These are phyloP conservation scores for Phocoena phocoena DNA, from an alignment of 2,113 vertebrate species.

Conservation along the genomic window DNA sequence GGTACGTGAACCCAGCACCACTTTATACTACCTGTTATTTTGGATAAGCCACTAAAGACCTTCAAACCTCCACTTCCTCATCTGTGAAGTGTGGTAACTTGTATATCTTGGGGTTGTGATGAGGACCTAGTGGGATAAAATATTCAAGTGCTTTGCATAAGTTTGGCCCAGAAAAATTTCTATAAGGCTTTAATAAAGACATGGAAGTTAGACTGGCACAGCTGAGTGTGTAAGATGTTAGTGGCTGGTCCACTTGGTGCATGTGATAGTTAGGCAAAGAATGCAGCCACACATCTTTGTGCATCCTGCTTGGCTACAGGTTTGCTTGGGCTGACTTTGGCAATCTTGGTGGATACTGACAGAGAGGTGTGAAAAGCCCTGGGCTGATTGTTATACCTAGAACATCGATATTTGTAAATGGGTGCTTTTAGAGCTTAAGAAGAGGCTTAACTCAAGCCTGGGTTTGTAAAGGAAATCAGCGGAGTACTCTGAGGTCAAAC, in stretches of 20 bases:
- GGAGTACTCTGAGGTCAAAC: background rate
- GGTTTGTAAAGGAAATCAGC: background rate
- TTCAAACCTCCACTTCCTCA: background rate
- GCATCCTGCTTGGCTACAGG: background rate
- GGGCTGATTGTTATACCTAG: background rate
- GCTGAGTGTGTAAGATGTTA: too few species aligned
- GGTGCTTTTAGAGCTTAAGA: slow-evolving; percentile 18
- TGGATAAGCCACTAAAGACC: background rate
- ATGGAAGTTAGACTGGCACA: background rate
- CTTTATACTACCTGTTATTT: background rate
- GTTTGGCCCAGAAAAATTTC: background rate
- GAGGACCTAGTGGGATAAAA: background rate
- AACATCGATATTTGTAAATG: slow-evolving; percentile 52
- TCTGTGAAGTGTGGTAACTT: background rate
- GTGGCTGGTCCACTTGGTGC: background rate
- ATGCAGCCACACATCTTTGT: background rate
- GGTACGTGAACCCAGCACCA: background rate
- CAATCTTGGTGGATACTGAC: background rate
- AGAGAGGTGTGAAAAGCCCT: slow-evolving; percentile 58
- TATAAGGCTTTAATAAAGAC: background rate
- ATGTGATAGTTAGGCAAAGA: background rate
- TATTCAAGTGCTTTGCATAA: background rate
- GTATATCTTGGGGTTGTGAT: background rate
- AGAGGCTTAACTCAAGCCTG: background rate
- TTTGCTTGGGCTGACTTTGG: slow-evolving; percentile 7